Base-by-base conservation (phyloP, 2,113 vertebrate genomes). In the Tragulus kanchil region DNA sequence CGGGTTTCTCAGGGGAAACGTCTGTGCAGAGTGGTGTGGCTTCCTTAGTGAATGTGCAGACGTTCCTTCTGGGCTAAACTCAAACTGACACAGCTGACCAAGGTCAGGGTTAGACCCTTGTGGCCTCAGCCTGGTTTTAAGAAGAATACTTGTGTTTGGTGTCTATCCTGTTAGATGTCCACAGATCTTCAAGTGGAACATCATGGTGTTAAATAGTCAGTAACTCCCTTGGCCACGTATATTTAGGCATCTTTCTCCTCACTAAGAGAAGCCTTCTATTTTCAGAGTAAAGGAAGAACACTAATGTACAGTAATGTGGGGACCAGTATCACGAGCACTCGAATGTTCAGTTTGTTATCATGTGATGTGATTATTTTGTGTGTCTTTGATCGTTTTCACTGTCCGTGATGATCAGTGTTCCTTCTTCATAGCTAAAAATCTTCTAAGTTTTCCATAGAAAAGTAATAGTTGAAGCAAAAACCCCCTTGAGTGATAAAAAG, bases 391-490 rank as follows among this genome's bases (percentile, higher is more conserved):
- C 77, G 64, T 91, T 86, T 67, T 14, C 36, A 75, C 5, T 42
- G 0, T 45, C 52, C 52, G 31, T 10, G 65, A 50, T 54, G 31
- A 58, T 81, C 4, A 2, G 5, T 45, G 17, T 78, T 77, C 56
- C 2, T 67, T 95, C 16, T 69, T 1, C n/a, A 54, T 67, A 71
- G 77, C 17, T 87, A 89, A 83, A 87, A 94, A 58, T 13, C 10
- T 26, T 42, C 15, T 81, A 42, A 5, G 2, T 81, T 85, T 78
- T 50, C 21, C 67, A 50, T 31, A 10, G 91, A 62, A 87, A 73
- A 67, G 23, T 45, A 69, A 45, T n/a, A 36, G 56, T 36, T 64
- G 62, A 96, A 88, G 45, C 21, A 94, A 90, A 8, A 9, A 1
- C 4, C 31, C 21, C 78, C 54, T 23, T 10, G 23, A 69, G 23